Percentiles rank a stretch among this genome's conserved stretches.
Conservation (phyloP, 2,113 vertebrate genomes). For the Callospermophilus lateralis region DNA sequence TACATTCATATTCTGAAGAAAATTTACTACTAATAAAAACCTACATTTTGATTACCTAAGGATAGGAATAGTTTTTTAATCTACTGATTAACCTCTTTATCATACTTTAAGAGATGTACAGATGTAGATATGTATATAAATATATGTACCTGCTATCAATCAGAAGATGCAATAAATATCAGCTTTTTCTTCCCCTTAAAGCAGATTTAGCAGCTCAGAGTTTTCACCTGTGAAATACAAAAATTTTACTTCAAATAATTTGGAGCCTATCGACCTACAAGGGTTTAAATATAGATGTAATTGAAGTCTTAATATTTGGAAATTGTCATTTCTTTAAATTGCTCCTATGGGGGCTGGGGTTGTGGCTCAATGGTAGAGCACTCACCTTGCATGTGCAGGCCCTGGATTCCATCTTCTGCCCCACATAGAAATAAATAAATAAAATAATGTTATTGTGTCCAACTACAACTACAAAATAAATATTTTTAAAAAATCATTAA, state of each 20-base stretch:
- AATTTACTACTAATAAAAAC: background rate
- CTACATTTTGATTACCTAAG: background rate
- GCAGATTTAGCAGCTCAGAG: background rate
- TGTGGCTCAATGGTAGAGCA: too few relatives aligned
- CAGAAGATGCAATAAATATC: background rate
- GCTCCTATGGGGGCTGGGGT: background rate
- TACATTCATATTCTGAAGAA: background rate
- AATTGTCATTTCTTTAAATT: background rate
- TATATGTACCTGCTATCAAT: background rate
- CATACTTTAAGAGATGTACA: background rate
- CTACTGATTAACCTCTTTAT: background rate
- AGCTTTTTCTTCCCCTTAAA: background rate
- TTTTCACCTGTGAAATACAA: background rate
- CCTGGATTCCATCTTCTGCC: too few relatives aligned
- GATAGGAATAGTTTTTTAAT: background rate
- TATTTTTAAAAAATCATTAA: too few relatives aligned
- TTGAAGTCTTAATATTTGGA: background rate
- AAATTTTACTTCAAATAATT: background rate
- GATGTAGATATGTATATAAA: background rate
- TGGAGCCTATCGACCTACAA: background rate
- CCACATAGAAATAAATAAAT: too few relatives aligned
- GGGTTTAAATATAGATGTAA: background rate
- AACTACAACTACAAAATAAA: too few relatives aligned
- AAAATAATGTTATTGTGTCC: too few relatives aligned
- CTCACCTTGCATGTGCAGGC: too few relatives aligned